phyloP scores from a whole-genome alignment of 2,113 vertebrate genomes.

The Butorides virescens region DNA sequence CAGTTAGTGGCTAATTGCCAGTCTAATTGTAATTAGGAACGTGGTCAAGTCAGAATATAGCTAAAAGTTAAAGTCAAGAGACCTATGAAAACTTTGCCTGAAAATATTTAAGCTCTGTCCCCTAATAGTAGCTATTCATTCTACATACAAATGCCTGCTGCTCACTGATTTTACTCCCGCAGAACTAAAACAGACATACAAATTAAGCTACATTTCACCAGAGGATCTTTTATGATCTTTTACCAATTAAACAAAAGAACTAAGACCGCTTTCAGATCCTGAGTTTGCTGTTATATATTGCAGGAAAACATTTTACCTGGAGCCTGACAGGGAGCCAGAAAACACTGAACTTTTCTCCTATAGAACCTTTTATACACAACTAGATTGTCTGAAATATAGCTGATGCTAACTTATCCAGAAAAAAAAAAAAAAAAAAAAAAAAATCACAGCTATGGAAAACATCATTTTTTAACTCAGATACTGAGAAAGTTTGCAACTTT shows the following conservation, averaged over 20 bases:
- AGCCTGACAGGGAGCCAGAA: not conserved
- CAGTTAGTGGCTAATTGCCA: not conserved
- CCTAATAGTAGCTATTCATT: not conserved
- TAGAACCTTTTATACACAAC: not conserved
- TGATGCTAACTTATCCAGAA: not conserved
- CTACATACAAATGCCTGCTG: not conserved
- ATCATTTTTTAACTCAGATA: not conserved
- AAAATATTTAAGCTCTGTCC: not conserved
- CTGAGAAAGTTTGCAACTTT: not conserved
- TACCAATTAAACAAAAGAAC: not conserved
- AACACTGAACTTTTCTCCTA: not conserved
- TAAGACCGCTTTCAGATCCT: not conserved
- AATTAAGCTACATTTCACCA: not conserved
- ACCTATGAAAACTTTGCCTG: not conserved
- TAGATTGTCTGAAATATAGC: not conserved
- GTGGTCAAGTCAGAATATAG: not conserved
- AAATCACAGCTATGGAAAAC: not conserved
- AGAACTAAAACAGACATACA: not conserved
- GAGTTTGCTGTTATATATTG: not conserved
- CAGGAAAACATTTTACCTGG: not conserved
- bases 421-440: not conserved
- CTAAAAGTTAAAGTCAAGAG: not conserved
- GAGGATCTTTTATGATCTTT: not conserved
- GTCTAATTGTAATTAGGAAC: not conserved
- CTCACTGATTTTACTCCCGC: not conserved